Evolutionary conservation across 2,888 invertebrate genomes (phyloP).

Genomic region (Polyommatus icarus): DNA sequence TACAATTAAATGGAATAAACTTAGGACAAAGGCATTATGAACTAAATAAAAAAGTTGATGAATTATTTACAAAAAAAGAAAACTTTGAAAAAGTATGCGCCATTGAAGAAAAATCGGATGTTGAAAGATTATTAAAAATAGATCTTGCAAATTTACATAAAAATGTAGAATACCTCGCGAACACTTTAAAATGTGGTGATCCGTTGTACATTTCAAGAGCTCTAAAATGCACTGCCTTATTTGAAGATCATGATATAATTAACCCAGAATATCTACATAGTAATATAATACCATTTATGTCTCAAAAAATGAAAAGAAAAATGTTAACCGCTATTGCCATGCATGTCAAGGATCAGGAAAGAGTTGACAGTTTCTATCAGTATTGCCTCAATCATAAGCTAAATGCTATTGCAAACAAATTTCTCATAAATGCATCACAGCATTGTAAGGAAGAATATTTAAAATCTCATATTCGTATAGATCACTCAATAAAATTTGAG

Average conservation of each 20-base stretch:
- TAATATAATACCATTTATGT: slow-evolving; percentile 60
- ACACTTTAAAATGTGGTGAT: slow-evolving; percentile 58
- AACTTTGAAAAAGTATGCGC: slow-evolving; percentile 48
- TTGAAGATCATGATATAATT: slow-evolving; percentile 49
- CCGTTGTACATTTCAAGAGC: slow-evolving; percentile 55
- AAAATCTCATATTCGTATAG: slow-evolving; percentile 35
- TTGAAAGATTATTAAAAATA: slow-evolving; percentile 60
- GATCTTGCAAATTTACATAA: slow-evolving; percentile 58
- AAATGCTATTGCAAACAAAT: slow-evolving; percentile 51
- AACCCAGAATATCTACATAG: slow-evolving; percentile 53
- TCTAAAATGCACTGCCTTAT: slow-evolving; percentile 58
- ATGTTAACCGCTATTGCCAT: slow-evolving; percentile 49
- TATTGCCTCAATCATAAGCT: slow-evolving; percentile 51
- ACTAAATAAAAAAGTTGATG: slow-evolving; percentile 40
- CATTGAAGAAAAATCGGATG: slow-evolving; percentile 49
- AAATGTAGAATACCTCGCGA: slow-evolving; percentile 55
- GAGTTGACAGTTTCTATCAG: slow-evolving; percentile 51
- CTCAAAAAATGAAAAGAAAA: slow-evolving; percentile 59
- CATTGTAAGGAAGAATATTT: slow-evolving; percentile 51
- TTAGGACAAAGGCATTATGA: slow-evolving; percentile 44
- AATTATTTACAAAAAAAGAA: slow-evolving; percentile 36
- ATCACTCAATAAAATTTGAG: slow-evolving; percentile 39
- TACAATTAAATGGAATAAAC: slow-evolving; percentile 40
- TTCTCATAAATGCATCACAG: slow-evolving; percentile 52
- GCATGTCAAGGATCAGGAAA: slow-evolving; percentile 48